A percentile compares a stretch with the other conserved stretches of the same genome.
phyloP scores from a whole-genome alignment of 2,888 invertebrate species.

The Scaptomyza polygonia region DNA sequence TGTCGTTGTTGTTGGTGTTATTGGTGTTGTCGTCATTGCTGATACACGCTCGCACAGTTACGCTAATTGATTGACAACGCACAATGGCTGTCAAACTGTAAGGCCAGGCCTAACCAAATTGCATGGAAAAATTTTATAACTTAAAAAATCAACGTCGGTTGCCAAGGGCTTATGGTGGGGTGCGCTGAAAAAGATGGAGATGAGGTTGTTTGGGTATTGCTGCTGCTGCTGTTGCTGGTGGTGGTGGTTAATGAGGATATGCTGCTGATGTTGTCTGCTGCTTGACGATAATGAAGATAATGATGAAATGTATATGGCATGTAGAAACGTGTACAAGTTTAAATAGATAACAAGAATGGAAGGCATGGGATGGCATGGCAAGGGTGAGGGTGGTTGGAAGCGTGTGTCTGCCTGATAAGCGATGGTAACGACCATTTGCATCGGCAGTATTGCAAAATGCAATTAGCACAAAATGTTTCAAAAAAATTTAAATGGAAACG shows the following conservation, averaged over 20 bases:
- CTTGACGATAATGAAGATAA: conserved; percentile 31
- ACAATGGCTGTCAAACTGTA: conserved; percentile 64
- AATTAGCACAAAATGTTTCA: conserved; percentile 59
- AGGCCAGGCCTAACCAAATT: conserved; percentile 45
- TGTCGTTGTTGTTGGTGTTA: conserved; percentile 43
- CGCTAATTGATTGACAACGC: conserved; percentile 64
- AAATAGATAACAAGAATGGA: conserved; percentile 67
- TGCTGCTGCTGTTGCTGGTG: conserved; percentile 8
- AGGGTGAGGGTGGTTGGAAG: conserved; percentile 10
- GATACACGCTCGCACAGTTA: conserved; percentile 42
- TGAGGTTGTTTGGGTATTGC: neutral
- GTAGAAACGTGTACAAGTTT: conserved; percentile 78
- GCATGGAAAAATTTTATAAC: conserved; percentile 69
- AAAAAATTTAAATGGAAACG: conserved; percentile 49
- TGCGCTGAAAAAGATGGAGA: conserved; percentile 5
- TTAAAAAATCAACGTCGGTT: conserved; percentile 41
- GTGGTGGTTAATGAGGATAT: conserved; percentile 39
- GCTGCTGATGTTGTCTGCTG: conserved; percentile 36
- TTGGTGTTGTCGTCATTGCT: conserved; percentile 36
- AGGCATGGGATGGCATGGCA: neutral
- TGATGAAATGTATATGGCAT: conserved; percentile 67
- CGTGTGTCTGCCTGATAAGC: conserved; percentile 36
- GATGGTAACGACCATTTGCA: conserved; percentile 1
- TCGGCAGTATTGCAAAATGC: conserved; percentile 70
- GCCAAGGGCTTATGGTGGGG: conserved; percentile 10